Evolutionary conservation across 2,113 vertebrate species (phyloP).

Genomic region (Notechis scutatus): DNA sequence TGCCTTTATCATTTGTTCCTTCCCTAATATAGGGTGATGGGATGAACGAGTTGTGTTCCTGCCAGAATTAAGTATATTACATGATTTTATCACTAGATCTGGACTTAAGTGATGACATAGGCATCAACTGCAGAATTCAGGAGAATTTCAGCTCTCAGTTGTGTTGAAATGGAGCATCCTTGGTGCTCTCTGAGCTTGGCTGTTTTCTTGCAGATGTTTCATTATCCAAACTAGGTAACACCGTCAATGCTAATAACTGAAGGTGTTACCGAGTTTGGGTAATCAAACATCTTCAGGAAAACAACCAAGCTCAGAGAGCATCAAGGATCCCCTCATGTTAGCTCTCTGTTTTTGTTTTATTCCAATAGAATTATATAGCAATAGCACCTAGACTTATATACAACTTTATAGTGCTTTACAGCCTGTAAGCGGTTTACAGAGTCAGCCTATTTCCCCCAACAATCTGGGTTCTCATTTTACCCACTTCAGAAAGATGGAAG

Average conservation of each 20-base stretch:
- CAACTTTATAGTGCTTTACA: too few species aligned
- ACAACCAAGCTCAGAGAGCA: neutral
- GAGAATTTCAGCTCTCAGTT: neutral
- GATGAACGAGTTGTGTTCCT: neutral
- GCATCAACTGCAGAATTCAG: neutral
- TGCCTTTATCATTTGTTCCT: constrained; percentile 29
- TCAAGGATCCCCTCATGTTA: neutral
- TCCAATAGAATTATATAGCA: neutral
- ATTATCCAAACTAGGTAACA: neutral
- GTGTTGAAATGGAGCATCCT: neutral
- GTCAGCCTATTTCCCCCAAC: too few species aligned
- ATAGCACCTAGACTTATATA: too few species aligned
- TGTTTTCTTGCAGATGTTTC: neutral
- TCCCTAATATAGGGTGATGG: neutral
- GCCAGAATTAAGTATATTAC: neutral
- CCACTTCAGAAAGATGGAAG: too few species aligned
- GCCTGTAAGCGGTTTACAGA: too few species aligned
- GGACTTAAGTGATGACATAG: neutral
- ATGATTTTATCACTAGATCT: neutral
- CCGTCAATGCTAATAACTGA: neutral
- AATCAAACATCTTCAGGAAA: neutral
- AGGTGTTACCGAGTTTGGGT: neutral
- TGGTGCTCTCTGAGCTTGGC: neutral
- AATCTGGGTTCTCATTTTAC: too few species aligned
- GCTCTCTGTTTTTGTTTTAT: neutral